phyloP scores from a whole-genome alignment of 2,888 invertebrate genomes.

The Patella pellucida region DNA sequence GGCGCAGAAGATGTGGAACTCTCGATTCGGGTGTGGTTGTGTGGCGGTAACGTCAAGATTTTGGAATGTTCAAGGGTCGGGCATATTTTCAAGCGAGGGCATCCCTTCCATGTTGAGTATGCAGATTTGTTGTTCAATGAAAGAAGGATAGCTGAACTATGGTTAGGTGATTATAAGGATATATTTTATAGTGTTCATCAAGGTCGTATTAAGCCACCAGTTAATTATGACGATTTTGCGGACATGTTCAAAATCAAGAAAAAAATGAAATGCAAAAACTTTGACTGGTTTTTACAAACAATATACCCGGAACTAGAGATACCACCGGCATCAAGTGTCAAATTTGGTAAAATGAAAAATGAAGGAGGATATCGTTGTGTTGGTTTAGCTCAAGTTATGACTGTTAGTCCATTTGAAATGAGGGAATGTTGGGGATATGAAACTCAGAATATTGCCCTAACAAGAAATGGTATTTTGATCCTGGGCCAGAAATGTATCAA shows the following conservation, averaged over 20 bases:
- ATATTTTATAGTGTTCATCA: conserved; percentile 24
- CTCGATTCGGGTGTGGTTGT: conserved; percentile 28
- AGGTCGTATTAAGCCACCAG: conserved; percentile 9
- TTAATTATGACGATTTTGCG: conserved; percentile 10
- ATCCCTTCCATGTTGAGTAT: conserved; percentile 24
- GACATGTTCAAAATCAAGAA: conserved; percentile 3
- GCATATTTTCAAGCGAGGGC: conserved; percentile 21
- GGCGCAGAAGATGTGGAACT: conserved; percentile 31
- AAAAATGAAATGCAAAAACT: conserved; percentile 18
- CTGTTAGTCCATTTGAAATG: conserved; percentile 10
- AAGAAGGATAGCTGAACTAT: conserved; percentile 23
- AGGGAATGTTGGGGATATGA: conserved; percentile 14
- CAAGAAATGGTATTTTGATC: conserved; percentile 16
- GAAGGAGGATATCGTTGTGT: conserved; percentile 16
- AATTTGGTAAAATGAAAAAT: conserved; percentile 22
- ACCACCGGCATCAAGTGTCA: conserved; percentile 8
- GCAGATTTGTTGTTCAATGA: conserved; percentile 22
- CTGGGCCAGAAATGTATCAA: conserved; percentile 12
- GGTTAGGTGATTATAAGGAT: conserved; percentile 21
- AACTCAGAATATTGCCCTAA: conserved; percentile 12
- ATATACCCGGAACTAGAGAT: conserved; percentile 20
- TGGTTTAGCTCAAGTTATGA: neutral
- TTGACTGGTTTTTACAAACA: conserved; percentile 22
- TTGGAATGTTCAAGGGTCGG: conserved; percentile 23
- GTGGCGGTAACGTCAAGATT: conserved; percentile 29